Base-by-base conservation (phyloP, 1,140 invertebrate genomes). In the Drosophila neocordata region DNA sequence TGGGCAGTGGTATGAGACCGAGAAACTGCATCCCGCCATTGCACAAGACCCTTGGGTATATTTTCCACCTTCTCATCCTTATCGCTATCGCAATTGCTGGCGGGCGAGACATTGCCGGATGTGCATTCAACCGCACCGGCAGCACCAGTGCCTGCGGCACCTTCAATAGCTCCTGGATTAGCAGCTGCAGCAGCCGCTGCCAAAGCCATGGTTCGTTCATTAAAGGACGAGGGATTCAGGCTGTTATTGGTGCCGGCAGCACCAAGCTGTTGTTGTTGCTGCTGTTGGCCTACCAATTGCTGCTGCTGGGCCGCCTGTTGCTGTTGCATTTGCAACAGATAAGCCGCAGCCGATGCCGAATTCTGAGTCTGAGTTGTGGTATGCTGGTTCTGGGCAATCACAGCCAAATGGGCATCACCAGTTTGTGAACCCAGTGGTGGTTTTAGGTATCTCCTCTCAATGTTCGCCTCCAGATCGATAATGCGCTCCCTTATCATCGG, bases 391-490 rank as follows among this genome's bases (percentile, higher is more conserved):
- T 91, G 90, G n/a, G 91, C 89, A 56, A 92, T 92, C 13, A 88
- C 89, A 1, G 91, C 91, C 31, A 92, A 48, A 37, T 92, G 91
- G 0, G 91, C 91, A 57, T 92, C 91, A 4, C 90, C 91, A 0
- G 91, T 91, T 18, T 90, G 90, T 0, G 94, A 93, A 55, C 97
- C 97, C 15, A 99, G 93, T 27, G 98, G 98, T 70, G 97, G 97
- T 92, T 98, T 98, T 37, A 99, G 93, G 91, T 99, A 99, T 74
- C 98, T 92, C 66, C 97, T 93, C 91, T 99, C 98, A 59, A 99
- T 98, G 61, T 97, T 96, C 2, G 95, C 94, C 92, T 99, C 98
- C 5, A 99, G 92, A 4, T 95, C 94, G 0, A 97, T 92, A 60
- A 99, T 93, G 89, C 97, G 94, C 70, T 96, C 94, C 67, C 95